These are phyloP conservation scores for Phthorimaea operculella DNA, from an alignment of 1,140 invertebrate genomes.

Conservation along the genomic window DNA sequence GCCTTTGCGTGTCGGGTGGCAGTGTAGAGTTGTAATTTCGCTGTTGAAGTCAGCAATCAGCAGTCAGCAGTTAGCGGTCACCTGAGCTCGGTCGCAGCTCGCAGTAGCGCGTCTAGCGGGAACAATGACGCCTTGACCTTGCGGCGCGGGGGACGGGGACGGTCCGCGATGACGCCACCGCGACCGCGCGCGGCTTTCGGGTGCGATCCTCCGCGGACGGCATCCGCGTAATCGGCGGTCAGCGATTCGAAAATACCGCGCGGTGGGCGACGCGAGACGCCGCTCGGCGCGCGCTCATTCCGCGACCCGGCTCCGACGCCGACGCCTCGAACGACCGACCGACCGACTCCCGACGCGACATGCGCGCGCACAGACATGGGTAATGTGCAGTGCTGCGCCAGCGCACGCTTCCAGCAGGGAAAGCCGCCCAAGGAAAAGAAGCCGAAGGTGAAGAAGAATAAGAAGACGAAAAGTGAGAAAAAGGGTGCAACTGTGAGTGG, in stretches of 20 bases:
- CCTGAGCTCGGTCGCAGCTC: constrained; percentile 16
- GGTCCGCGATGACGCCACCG: constrained; percentile 59
- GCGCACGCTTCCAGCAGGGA: constrained; percentile 49
- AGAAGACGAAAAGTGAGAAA: constrained; percentile 36
- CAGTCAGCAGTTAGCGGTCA: constrained; percentile 14
- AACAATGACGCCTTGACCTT: constrained; percentile 64
- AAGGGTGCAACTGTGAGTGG: constrained; percentile 24
- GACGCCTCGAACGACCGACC: constrained; percentile 64
- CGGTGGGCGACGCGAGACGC: constrained; percentile 48
- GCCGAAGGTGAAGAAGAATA: constrained; percentile 35
- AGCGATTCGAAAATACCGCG: constrained; percentile 55
- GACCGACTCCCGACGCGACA: constrained; percentile 58
- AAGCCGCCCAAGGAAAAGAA: constrained; percentile 47
- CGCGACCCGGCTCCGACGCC: constrained; percentile 61
- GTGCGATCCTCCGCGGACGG: constrained; percentile 62
- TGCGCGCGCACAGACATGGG: constrained; percentile 62
- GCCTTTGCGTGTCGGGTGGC: constrained; percentile 20
- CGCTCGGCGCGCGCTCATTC: constrained; percentile 47
- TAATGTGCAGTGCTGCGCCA: constrained; percentile 66
- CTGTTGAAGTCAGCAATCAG: too few relatives aligned
- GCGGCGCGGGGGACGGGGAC: constrained; percentile 45
- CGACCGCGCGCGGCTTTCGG: constrained; percentile 61
- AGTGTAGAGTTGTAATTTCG: constrained; percentile 13
- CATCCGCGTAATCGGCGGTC: constrained; percentile 63
- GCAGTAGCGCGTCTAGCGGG: constrained; percentile 36